Base-by-base conservation (phyloP, 2,888 invertebrate species). In the Tetragnatha montana region DNA sequence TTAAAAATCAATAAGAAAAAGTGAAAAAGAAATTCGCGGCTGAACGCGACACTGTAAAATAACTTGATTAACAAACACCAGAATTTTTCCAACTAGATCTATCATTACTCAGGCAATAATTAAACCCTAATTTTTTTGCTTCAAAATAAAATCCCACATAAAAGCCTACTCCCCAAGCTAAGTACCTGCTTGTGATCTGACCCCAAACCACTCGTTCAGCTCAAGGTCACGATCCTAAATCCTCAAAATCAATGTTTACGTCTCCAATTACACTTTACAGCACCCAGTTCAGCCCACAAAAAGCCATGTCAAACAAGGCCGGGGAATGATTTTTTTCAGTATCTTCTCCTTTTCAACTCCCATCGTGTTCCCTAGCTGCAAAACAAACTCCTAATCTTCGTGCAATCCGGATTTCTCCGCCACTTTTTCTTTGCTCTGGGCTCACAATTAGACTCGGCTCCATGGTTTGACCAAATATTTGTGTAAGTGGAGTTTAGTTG, bases 281-380 rank as follows among this genome's bases (percentile, higher is more conserved):
- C 76, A 76, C 12, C 50, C 47, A 75, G 69, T 84, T 75, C 68
- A 68, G 47, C 35, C 47, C 21, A 69, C 14, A 76, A 76, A 60
- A 14, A 19, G 68, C 47, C 69, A 21, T 50, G 22, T 76, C 49
- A 47, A 81, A 81, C 47, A 69, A n/a, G 12, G 19, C 1, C n/a
- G 10, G 22, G 68, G n/a, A 35, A 35, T 35, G 35, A 35, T 35
- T 47, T 22, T 75, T 76, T 84, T 76, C 75, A 84, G 76, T 47
- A 49, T 60, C 69, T 47, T 69, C 21, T 21, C 21, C 78, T 71
- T 74, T 68, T 19, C 12, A 68, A 19, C 50, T 73, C 35, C 35
- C 51, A 79, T 21, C 73, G 68, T 86, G 86, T 86, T 76, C 70
- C 60, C 81, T 76, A 88, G 22, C 81, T 71, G n/a, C 17, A 81